Conservation (phyloP, 2,113 vertebrate genomes). For the Corythoichthys intestinalis region DNA sequence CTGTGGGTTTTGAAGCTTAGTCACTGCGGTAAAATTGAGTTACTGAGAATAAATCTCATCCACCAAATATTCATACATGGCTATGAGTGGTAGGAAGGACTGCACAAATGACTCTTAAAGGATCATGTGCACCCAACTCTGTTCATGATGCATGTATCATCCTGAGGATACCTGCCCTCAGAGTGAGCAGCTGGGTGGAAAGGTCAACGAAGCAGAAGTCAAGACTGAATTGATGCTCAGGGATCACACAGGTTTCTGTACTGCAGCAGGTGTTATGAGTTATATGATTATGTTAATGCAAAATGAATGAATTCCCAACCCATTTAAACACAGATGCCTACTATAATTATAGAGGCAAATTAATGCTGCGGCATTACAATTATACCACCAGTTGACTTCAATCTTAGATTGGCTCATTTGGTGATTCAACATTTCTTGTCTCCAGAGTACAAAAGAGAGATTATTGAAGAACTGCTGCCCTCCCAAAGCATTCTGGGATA, state of each 20-base stretch:
- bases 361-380: conserved; percentile 46
- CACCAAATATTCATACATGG: conserved; percentile 44
- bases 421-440: conserved; percentile 45
- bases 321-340: conserved; percentile 29
- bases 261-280: conserved; percentile 32
- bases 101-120: not conserved
- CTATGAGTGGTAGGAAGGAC: conserved; percentile 27
- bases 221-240: conserved; percentile 35
- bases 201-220: conserved; percentile 49
- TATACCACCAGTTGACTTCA: conserved; percentile 50
- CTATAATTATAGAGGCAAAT: conserved; percentile 44
- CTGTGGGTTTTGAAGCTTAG: conserved; percentile 31
- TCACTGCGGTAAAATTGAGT: conserved; percentile 38
- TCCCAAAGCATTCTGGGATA: conserved; percentile 46
- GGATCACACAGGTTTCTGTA: conserved; percentile 42
- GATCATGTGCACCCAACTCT: conserved; percentile 9
- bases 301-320: conserved; percentile 41
- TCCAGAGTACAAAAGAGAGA: conserved; percentile 44
- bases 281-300: conserved; percentile 30
- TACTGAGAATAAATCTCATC: conserved; percentile 42
- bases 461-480: conserved; percentile 52
- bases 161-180: conserved; percentile 18
- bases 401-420: conserved; percentile 58
- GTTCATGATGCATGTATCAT: conserved; percentile 29
- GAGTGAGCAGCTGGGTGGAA: conserved; percentile 24